phyloP scores from a whole-genome alignment of 92 coral and sea anemone genomes.

The Porites rus region DNA sequence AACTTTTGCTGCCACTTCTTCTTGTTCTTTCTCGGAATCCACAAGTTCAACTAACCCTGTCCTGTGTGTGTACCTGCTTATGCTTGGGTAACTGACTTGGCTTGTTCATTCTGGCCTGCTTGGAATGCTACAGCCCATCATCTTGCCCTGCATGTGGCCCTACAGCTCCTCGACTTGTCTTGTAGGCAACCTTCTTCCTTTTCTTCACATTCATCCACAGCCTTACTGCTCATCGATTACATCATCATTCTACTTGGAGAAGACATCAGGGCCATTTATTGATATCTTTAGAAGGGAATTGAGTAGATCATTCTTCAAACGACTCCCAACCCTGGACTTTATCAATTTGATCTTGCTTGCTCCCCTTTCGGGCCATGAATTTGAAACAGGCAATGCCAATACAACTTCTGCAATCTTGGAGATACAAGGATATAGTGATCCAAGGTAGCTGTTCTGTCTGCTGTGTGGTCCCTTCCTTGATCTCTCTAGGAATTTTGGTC shows the following conservation, averaged over 20 bases:
- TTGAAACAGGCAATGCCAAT: conserved; percentile 52
- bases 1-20: conserved; percentile 55
- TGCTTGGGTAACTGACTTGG: conserved; percentile 45
- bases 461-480: conserved; percentile 54
- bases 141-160: background rate
- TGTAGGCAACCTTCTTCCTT: conserved; percentile 55
- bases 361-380: conserved; percentile 66
- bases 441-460: conserved; percentile 45
- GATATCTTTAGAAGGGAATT: conserved; percentile 41
- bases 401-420: conserved; percentile 51
- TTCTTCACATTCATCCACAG: conserved; percentile 24
- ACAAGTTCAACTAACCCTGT: conserved; percentile 43
- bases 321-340: conserved; percentile 51
- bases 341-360: conserved; percentile 47
- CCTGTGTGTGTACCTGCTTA: conserved; percentile 40
- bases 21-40: conserved; percentile 31
- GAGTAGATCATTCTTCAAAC: conserved; percentile 63
- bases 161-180: conserved; percentile 1
- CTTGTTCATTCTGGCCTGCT: conserved; percentile 49
- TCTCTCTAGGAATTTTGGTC: conserved; percentile 36
- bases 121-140: conserved; percentile 32
- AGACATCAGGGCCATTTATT: conserved; percentile 58
- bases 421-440: conserved; percentile 54
- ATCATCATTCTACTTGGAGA: conserved; percentile 51
- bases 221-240: conserved; percentile 37